These are phyloP conservation scores for Pseudachorutes palmiensis DNA, from an alignment of 1,140 invertebrate genomes.

Conservation along the genomic window DNA sequence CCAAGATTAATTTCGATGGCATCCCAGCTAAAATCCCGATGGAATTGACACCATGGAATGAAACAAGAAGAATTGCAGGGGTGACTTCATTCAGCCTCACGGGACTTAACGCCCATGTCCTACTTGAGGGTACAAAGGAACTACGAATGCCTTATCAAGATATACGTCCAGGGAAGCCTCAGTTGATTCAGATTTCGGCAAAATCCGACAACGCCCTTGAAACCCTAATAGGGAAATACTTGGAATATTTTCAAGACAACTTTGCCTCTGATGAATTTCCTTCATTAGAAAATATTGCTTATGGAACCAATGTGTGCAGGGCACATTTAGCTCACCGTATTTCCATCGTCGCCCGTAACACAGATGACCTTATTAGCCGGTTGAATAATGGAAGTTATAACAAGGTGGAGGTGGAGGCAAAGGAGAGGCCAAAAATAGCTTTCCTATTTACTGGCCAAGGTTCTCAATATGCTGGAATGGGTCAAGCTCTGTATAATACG, in stretches of 20 bases:
- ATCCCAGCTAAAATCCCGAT: conserved; percentile 22
- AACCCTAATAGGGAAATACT: conserved; percentile 11
- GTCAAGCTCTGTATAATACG: neutral
- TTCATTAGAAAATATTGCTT: conserved; percentile 13
- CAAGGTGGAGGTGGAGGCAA: neutral
- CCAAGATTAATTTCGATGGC: conserved; percentile 8
- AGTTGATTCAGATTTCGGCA: conserved; percentile 13
- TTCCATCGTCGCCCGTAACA: neutral
- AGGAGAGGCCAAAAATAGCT: neutral
- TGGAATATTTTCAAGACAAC: neutral
- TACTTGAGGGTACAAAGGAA: conserved; percentile 19
- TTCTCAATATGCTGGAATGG: conserved; percentile 21
- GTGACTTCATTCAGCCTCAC: conserved; percentile 28
- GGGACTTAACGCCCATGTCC: conserved; percentile 26
- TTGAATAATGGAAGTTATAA: neutral
- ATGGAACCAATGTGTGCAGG: conserved; percentile 13
- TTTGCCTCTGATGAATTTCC: neutral
- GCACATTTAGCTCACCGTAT: conserved; percentile 16
- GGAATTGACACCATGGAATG: conserved; percentile 8
- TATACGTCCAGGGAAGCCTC: neutral
- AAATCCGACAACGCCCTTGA: conserved; percentile 21
- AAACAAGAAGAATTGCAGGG: conserved; percentile 6
- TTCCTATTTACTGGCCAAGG: conserved; percentile 27
- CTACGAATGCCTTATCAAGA: neutral
- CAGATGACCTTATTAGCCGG: neutral